Evolutionary conservation across 2,888 invertebrate species (phyloP), one percentile per base, ranked within the genome.

Genomic region (Diloba caeruleocephala): DNA sequence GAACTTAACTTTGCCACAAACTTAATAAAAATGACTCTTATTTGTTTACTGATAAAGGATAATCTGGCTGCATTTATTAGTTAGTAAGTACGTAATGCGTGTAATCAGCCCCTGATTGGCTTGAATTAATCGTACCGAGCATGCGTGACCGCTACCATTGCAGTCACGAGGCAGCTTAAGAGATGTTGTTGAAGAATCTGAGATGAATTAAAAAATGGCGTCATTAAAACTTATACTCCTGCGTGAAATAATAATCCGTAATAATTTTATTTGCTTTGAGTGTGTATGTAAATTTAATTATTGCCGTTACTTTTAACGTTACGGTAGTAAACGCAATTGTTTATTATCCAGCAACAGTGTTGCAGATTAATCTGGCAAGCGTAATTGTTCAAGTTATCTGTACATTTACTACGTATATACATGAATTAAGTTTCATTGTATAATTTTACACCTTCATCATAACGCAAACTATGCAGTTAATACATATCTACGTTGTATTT

Each of bases 81-180:
- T 83, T 85, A 81, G 88, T 85, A 78, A 80, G 77, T 67, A 70
- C 74, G 73, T 92, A 92, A 92, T 90, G 90, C 92, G 90, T 91
- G 90, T 92, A 92, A 92, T 92, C 90, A 91, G 85, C 76, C 84
- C 82, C 85, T 92, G 92, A 92, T 92, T 92, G 92, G 92, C 85
- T 89, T 88, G 92, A 92, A 92, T 92, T 92, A 92, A 92, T 91
- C 91, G 91, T 82, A 74, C 84, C 60, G 79, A 71, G 87, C 87
- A 91, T 91, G 91, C 92, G 92, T 91, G 91, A 88, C 91, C 76
- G 87, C 90, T 88, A 87, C 91, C 88, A 88, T 84, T 87, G 83
- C 80, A 82, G 80, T 75, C 79, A 81, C 72, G 78, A 81, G 74
- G 63, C 79, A 78, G 81, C 78, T 86, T 85, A 88, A 87, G 90